phyloP scores from a whole-genome alignment of 2,888 invertebrate species.

The Phorcus lineatus region DNA sequence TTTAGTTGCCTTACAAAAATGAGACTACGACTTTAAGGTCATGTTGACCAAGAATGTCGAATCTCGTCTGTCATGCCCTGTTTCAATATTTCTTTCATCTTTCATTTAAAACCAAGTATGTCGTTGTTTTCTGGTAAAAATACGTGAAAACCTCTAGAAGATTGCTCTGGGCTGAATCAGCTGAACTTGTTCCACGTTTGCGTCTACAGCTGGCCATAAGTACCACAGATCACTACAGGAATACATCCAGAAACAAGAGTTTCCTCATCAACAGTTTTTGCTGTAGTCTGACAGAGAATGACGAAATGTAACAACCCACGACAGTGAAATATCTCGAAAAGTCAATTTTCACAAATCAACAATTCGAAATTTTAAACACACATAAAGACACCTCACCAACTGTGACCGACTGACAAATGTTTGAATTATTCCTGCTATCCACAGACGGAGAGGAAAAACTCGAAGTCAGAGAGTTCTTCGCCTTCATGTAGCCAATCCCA shows the following conservation, averaged over 20 bases:
- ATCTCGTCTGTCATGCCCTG: no score
- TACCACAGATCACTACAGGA: neutral
- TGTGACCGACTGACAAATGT: neutral
- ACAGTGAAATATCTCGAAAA: neutral
- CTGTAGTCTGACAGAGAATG: neutral
- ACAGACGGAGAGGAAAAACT: slow-evolving; percentile 67
- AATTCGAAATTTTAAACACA: neutral
- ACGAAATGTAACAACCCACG: neutral
- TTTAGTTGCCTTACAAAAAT: no score
- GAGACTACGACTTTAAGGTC: no score
- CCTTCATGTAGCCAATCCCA: slow-evolving; percentile 71
- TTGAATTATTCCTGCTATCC: slow-evolving; percentile 40
- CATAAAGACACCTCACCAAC: neutral
- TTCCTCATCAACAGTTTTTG: neutral
- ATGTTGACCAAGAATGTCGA: no score
- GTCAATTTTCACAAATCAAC: neutral
- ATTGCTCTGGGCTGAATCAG: neutral
- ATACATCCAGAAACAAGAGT: neutral
- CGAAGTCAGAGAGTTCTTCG: slow-evolving; percentile 63
- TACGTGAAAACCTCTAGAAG: neutral
- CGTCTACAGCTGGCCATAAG: neutral
- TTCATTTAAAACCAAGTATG: no score
- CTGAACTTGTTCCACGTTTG: neutral
- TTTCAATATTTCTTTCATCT: no score
- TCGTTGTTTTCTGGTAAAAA: no score